Evolutionary conservation across 2,113 vertebrate species (phyloP).

Genomic region (Antechinus stuartii): DNA sequence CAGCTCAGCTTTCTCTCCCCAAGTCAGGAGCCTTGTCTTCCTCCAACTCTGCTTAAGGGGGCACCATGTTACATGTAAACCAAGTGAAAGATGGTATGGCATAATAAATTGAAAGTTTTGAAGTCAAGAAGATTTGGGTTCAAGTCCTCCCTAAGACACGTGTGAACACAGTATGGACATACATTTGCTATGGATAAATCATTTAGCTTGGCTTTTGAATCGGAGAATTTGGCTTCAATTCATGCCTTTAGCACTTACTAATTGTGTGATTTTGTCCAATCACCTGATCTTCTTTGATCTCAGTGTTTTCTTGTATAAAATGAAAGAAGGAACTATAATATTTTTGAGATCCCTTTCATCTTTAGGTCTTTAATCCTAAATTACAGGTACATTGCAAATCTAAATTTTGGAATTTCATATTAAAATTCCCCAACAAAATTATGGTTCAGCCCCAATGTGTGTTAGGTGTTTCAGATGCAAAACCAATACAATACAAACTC

Average conservation of each 20-base stretch:
- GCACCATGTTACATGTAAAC: not conserved
- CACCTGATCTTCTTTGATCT: not conserved
- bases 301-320: not conserved
- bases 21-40: not conserved
- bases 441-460: not conserved
- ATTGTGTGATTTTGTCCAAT: not conserved
- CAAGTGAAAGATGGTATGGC: not conserved
- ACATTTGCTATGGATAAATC: not conserved
- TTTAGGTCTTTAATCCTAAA: not conserved
- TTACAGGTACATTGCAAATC: not conserved
- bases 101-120: not conserved
- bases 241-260: not conserved
- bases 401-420: not conserved
- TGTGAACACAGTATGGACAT: not conserved
- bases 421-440: not conserved
- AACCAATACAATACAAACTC: not conserved
- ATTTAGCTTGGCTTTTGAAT: not conserved
- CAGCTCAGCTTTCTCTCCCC: not conserved
- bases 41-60: not conserved
- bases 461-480: not conserved
- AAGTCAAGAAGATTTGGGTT: not conserved
- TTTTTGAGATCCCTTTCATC: not conserved
- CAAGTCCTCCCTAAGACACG: not conserved
- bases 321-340: not conserved
- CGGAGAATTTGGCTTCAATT: not conserved